These are phyloP conservation scores for Papilio machaon DNA, from an alignment of 1,140 invertebrate species.

Conservation along the genomic window DNA sequence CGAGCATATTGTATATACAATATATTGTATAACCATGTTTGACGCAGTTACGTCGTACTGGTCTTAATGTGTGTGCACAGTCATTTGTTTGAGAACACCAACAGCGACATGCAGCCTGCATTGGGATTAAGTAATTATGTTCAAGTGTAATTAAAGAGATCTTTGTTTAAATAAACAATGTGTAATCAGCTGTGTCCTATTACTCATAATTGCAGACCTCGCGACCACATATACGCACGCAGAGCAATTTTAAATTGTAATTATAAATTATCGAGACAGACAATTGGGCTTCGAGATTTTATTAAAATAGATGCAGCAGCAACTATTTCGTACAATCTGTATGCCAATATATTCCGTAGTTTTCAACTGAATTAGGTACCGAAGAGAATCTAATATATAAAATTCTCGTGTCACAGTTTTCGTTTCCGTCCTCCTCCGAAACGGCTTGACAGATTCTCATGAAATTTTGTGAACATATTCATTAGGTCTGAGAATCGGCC, in stretches of 20 bases:
- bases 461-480: no score
- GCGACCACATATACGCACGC: constrained; percentile 3
- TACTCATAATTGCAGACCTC: constrained; percentile 24
- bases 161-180: constrained; percentile 34
- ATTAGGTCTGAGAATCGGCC: no score
- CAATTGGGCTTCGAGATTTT: constrained; percentile 2
- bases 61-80: constrained; percentile 9
- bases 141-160: constrained; percentile 26
- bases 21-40: neutral
- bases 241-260: constrained; percentile 6
- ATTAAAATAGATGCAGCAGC: neutral
- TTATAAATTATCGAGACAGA: constrained; percentile 4
- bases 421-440: no score
- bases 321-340: neutral
- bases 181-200: constrained; percentile 27
- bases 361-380: no score
- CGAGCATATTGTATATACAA: neutral
- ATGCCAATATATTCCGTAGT: no score
- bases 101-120: constrained; percentile 28
- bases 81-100: constrained; percentile 14
- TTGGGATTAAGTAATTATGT: constrained; percentile 30
- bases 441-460: no score
- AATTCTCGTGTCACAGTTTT: no score
- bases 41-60: neutral
- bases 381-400: no score